These are phyloP conservation scores for Ethmia dodecea DNA, from an alignment of 2,888 invertebrate genomes.

Conservation along the genomic window DNA sequence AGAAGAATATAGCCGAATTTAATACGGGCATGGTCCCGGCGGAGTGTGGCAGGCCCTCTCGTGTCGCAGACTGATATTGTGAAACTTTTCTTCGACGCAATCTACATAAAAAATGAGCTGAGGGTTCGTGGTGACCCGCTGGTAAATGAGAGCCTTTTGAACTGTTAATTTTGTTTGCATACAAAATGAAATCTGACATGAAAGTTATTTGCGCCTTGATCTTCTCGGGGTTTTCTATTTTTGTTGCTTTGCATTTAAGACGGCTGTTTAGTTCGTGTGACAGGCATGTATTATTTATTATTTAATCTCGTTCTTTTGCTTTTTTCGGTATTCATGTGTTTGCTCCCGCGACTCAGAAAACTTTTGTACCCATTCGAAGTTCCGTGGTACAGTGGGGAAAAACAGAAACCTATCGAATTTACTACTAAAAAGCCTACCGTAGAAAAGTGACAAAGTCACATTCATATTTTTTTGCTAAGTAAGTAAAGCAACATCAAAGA, in stretches of 20 bases:
- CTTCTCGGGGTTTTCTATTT: slow-evolving; percentile 35
- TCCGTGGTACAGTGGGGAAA: too few species aligned
- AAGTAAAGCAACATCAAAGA: too few species aligned
- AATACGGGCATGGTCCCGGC: slow-evolving; percentile 48
- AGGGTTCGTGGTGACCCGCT: slow-evolving; percentile 66
- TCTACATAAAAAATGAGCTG: slow-evolving; percentile 74
- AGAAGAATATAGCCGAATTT: slow-evolving; percentile 56
- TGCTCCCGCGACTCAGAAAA: too few species aligned
- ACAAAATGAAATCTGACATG: slow-evolving; percentile 66
- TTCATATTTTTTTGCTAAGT: too few species aligned
- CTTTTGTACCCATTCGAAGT: too few species aligned
- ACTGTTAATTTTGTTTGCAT: slow-evolving; percentile 74
- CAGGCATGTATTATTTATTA: too few species aligned
- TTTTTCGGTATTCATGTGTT: too few species aligned
- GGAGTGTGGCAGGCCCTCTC: slow-evolving; percentile 44
- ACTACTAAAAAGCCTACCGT: too few species aligned
- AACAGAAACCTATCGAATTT: too few species aligned
- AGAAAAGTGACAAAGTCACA: too few species aligned
- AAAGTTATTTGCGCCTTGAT: slow-evolving; percentile 59
- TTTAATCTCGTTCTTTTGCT: too few species aligned
- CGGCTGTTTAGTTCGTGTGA: too few species aligned
- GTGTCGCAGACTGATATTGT: slow-evolving; percentile 66
- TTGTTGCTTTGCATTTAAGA: slow-evolving; percentile 23
- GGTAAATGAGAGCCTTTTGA: slow-evolving; percentile 73
- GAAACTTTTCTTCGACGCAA: slow-evolving; percentile 72